A percentile compares a stretch with the other conserved stretches of the same genome.
These are phyloP conservation scores for Philantomba maxwellii DNA, from an alignment of 2,113 vertebrate genomes.

Conservation along the genomic window DNA sequence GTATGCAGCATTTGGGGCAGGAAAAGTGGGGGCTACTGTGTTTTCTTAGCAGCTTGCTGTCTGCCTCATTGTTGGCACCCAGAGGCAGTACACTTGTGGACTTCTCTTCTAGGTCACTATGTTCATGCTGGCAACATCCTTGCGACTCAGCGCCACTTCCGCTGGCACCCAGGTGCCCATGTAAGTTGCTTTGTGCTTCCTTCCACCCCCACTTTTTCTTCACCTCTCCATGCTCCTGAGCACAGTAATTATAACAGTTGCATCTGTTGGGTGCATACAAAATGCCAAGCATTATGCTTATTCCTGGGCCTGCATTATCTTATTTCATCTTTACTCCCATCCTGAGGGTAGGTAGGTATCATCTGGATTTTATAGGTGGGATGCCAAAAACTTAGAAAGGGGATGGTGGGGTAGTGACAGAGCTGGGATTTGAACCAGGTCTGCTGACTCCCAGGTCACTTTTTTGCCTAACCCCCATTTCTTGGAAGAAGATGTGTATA, in stretches of 20 bases:
- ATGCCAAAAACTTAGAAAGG: neutral
- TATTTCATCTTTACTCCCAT: neutral
- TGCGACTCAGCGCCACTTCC: slow-evolving; percentile 89
- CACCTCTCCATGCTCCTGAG: neutral
- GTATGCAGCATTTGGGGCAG: no score
- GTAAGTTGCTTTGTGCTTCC: slow-evolving; percentile 78
- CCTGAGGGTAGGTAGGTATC: neutral
- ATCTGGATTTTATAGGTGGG: neutral
- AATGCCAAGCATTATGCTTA: neutral
- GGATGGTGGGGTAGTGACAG: neutral
- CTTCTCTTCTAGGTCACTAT: slow-evolving; percentile 83
- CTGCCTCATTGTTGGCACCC: neutral
- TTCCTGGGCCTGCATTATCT: neutral
- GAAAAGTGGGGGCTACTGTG: neutral
- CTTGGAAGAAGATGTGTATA: no score
- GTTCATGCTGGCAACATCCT: slow-evolving; percentile 93
- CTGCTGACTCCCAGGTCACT: neutral
- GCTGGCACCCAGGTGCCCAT: slow-evolving; percentile 95
- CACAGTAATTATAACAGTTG: neutral
- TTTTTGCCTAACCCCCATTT: neutral
- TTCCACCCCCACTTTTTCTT: neutral
- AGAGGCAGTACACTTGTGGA: neutral
- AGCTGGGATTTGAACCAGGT: neutral
- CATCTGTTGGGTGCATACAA: neutral
- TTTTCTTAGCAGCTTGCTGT: neutral